Evolutionary conservation across 37 sponge, comb jelly and placozoan species (phyloP).

Genomic region (Spongia lamella): DNA sequence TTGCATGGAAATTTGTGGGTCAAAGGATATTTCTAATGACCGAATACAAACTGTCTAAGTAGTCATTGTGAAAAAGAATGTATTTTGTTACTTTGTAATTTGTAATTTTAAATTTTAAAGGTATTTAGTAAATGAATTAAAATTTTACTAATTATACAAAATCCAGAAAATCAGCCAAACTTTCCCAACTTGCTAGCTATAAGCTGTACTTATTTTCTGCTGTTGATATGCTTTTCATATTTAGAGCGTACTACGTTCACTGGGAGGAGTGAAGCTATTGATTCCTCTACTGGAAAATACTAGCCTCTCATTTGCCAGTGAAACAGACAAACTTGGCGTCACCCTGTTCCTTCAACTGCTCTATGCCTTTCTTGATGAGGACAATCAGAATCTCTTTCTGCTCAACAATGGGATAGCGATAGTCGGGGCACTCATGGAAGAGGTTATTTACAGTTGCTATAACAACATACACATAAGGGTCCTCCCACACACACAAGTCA

Average conservation of each 20-base stretch:
- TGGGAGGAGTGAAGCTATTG: constrained; percentile 90
- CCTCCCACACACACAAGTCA: too few relatives aligned
- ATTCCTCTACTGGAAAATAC: constrained; percentile 91
- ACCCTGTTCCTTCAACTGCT: constrained; percentile 73
- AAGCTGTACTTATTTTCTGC: neutral
- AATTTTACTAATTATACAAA: too few relatives aligned
- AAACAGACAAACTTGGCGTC: constrained; percentile 37
- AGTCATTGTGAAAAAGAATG: too few relatives aligned
- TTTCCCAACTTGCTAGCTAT: too few relatives aligned
- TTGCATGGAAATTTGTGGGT: too few relatives aligned
- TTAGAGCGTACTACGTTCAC: constrained; percentile 76
- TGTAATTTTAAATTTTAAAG: too few relatives aligned
- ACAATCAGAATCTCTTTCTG: constrained; percentile 78
- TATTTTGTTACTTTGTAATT: too few relatives aligned
- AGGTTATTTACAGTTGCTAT: constrained; percentile 47
- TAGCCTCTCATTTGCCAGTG: constrained; percentile 15
- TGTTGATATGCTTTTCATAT: neutral
- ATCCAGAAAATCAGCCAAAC: too few relatives aligned
- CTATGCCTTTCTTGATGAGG: constrained; percentile 64
- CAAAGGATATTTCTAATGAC: neutral
- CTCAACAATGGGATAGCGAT: constrained; percentile 84
- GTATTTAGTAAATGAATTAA: too few relatives aligned
- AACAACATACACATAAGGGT: too few relatives aligned
- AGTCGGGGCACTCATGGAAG: constrained; percentile 82
- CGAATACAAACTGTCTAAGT: neutral